These are phyloP conservation scores for Pogonophryne albipinna DNA, from an alignment of 2,797 vertebrate species.

Conservation along the genomic window DNA sequence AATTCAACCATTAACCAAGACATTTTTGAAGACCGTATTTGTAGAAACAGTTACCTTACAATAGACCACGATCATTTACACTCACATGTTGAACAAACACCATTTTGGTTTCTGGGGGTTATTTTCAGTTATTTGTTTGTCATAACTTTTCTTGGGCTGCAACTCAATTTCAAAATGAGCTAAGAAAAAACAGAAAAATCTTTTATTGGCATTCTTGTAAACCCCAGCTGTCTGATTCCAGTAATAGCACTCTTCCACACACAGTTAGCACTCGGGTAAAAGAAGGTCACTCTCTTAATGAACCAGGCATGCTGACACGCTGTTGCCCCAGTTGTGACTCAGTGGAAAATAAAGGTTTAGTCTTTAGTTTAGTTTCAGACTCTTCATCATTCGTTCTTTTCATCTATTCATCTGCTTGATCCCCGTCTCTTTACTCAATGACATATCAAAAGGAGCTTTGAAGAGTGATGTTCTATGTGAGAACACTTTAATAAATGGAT, in stretches of 20 bases:
- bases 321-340: slow-evolving; percentile 19
- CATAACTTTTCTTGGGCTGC: slow-evolving; percentile 13
- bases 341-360: slow-evolving; percentile 12
- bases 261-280: slow-evolving; percentile 13
- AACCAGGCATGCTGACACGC: not conserved
- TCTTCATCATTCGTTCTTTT: not conserved
- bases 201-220: slow-evolving; percentile 33
- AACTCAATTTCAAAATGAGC: slow-evolving; percentile 38
- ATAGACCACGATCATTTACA: slow-evolving; percentile 16
- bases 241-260: slow-evolving; percentile 23
- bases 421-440: not conserved
- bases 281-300: slow-evolving; percentile 26
- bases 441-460: not conserved
- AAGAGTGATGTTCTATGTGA: not conserved
- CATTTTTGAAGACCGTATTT: slow-evolving; percentile 52
- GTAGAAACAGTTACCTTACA: slow-evolving; percentile 33
- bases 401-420: not conserved
- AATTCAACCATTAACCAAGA: slow-evolving; percentile 30
- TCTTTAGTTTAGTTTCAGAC: slow-evolving; percentile 4
- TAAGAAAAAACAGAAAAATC: slow-evolving; percentile 38
- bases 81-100: slow-evolving; percentile 47
- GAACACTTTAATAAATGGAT: not conserved
- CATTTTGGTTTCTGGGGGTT: slow-evolving; percentile 29
- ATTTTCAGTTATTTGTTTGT: slow-evolving; percentile 59
- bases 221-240: slow-evolving; percentile 8